Evolutionary conservation across 2,888 invertebrate species (phyloP), one percentile per base, ranked within the genome.

Genomic region (Idaea dimidiata): DNA sequence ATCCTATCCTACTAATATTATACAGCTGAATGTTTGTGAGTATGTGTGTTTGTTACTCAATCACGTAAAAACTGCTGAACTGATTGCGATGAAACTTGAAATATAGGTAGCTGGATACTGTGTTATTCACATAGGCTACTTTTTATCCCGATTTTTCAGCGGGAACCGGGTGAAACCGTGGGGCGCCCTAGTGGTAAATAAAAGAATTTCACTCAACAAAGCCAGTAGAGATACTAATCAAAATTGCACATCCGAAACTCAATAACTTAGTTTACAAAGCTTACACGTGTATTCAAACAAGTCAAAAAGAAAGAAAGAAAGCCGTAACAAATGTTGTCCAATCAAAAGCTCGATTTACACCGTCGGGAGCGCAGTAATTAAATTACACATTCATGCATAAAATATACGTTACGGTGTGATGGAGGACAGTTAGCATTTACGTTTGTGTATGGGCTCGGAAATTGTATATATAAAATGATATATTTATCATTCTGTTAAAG

Each of bases 301-400:
- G 57, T 10, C 58, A 60, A 55, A 54, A 57, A 17, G 54, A 57
- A 16, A 8, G 60, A 1, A 31, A 17, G 18, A 56, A 17, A 56
- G 14, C 18, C 1, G 59, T 70, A 73, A 73, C 74, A 74, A 80
- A 79, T 76, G 74, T 71, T 62, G 66, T 60, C 77, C 74, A 78
- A 78, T 80, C 77, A 80, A 71, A 76, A 68, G 68, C 66, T 72
- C 75, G 74, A 73, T 69, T 74, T 71, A 69, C 72, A 71, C 68
- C 69, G 77, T 74, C 69, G 72, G 72, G 69, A 72, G 72, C 71
- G 72, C 71, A 72, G 72, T 86, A 87, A 85, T 85, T 84, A 83
- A 85, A 86, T 84, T 81, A 84, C 75, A 80, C 71, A 80, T 82
- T 81, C 83, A 82, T 81, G 82, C 81, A 86, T 86, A 84, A 86